Evolutionary conservation across 1,140 invertebrate species (phyloP).

Genomic region (Helicorthomorpha holstii): DNA sequence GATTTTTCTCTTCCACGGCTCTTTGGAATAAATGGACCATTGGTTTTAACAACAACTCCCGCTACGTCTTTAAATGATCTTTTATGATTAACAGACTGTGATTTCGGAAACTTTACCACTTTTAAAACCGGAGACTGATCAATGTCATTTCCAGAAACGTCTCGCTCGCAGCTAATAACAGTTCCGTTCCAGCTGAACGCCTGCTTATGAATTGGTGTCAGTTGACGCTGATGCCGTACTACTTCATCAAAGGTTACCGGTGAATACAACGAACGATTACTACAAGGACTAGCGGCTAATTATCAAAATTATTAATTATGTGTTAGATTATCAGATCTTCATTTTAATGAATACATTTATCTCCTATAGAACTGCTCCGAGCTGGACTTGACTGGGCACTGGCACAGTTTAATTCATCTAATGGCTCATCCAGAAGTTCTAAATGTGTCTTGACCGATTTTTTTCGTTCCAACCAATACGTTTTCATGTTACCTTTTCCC

Average conservation of each 20-base stretch:
- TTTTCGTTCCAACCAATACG: slow-evolving; percentile 53
- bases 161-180: too few species aligned
- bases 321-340: not conserved
- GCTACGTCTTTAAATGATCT: too few species aligned
- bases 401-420: too few species aligned
- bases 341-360: not conserved
- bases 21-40: too few species aligned
- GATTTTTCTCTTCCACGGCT: too few species aligned
- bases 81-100: too few species aligned
- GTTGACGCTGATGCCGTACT: slow-evolving; percentile 32
- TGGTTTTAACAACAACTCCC: too few species aligned
- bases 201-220: not conserved
- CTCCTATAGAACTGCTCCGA: too few species aligned
- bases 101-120: too few species aligned
- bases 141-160: too few species aligned
- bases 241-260: slow-evolving; percentile 71
- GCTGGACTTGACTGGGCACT: too few species aligned
- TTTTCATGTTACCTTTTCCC: slow-evolving; percentile 64
- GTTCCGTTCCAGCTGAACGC: not conserved
- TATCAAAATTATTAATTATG: not conserved
- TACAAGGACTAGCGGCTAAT: slow-evolving; percentile 27
- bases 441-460: not conserved
- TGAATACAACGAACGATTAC: slow-evolving; percentile 36
- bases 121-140: too few species aligned
- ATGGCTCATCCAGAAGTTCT: not conserved